These are phyloP conservation scores for Alcedo atthis DNA, from an alignment of 2,797 vertebrate species.

Conservation along the genomic window DNA sequence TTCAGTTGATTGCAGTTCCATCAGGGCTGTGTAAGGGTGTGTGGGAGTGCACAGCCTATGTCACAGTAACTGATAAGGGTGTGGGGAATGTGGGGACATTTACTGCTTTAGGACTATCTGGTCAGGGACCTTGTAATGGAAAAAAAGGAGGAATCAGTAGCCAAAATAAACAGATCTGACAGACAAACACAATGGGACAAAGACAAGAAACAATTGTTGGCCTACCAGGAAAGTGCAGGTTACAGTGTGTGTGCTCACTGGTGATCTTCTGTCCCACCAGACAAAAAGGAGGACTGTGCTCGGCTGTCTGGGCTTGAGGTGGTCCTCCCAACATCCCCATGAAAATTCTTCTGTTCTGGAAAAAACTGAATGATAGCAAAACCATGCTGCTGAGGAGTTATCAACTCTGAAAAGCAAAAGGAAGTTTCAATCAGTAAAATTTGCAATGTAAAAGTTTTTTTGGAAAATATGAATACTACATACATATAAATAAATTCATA, in stretches of 20 bases:
- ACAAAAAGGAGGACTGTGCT: no score
- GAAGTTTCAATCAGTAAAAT: not conserved
- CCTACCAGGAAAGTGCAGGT: not conserved
- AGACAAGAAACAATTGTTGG: not conserved
- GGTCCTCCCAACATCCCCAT: not conserved
- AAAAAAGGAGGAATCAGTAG: not conserved
- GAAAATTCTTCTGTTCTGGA: not conserved
- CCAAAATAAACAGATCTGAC: not conserved
- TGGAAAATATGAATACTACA: conserved; percentile 12
- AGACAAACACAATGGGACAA: not conserved
- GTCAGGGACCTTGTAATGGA: not conserved
- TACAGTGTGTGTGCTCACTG: no score
- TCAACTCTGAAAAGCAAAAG: not conserved
- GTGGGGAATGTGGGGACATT: not conserved
- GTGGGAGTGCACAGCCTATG: not conserved
- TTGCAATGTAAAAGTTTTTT: not conserved
- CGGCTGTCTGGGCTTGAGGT: not conserved
- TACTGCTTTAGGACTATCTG: not conserved
- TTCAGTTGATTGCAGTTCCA: not conserved
- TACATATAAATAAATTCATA: not conserved
- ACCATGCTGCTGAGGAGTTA: not conserved
- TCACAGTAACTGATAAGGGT: not conserved
- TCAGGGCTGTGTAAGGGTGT: not conserved
- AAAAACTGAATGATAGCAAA: not conserved
- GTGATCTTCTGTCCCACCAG: not conserved